Evolutionary conservation across 2,888 invertebrate genomes (phyloP).

Genomic region (Eupeodes latifasciatus): DNA sequence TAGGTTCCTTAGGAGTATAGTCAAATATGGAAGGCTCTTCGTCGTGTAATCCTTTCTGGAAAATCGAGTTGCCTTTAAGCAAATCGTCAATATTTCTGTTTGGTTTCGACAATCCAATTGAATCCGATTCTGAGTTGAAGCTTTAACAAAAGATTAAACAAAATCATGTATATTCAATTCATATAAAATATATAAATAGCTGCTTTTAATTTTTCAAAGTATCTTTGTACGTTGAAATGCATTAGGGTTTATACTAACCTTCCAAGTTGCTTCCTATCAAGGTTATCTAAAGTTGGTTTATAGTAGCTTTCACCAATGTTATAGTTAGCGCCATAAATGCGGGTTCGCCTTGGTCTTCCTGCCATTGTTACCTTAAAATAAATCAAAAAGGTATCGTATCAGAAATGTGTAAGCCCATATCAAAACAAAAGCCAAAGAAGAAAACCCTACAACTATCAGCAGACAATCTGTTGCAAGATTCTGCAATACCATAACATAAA

Average conservation of each 20-base stretch:
- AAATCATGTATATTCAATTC: background rate
- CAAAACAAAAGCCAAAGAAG: no score
- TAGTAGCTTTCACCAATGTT: constrained; percentile 93
- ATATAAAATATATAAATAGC: background rate
- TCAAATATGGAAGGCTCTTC: constrained; percentile 58
- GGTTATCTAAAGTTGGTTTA: constrained; percentile 89
- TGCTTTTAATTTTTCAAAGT: no score
- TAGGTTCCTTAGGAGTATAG: constrained; percentile 12
- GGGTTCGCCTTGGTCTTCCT: constrained; percentile 86
- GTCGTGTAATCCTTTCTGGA: constrained; percentile 37
- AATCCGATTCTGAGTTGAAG: background rate
- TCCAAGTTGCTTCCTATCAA: constrained; percentile 88
- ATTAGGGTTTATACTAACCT: constrained; percentile 24
- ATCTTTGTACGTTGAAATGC: background rate
- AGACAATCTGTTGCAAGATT: no score
- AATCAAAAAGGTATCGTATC: background rate
- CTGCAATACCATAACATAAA: no score
- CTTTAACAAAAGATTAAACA: constrained; percentile 17
- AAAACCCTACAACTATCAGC: no score
- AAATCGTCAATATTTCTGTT: background rate
- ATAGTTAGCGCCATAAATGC: constrained; percentile 94
- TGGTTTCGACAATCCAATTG: constrained; percentile 1
- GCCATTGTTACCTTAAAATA: constrained; percentile 41
- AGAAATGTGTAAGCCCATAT: no score
- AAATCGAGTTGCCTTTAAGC: constrained; percentile 4